Conservation (phyloP, 2,113 vertebrate genomes). For the Corythornis vintsioides region DNA sequence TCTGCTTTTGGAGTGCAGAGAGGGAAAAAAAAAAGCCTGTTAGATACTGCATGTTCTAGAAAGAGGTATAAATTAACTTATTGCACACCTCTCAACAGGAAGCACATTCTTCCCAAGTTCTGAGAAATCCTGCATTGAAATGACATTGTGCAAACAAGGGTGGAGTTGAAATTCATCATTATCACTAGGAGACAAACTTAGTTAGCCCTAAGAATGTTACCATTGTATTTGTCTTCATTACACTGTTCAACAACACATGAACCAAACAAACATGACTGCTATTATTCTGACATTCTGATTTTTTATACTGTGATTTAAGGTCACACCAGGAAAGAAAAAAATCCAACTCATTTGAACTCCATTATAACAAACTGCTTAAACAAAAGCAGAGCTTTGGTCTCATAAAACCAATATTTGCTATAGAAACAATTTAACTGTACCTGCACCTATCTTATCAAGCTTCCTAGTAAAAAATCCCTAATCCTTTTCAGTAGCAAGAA, state of each 20-base stretch:
- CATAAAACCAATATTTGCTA: slow-evolving; percentile 36
- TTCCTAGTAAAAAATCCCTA: neutral
- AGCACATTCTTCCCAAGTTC: neutral
- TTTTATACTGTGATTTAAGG: slow-evolving; percentile 25
- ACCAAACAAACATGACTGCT: neutral
- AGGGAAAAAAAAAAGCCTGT: neutral
- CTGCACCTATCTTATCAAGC: neutral
- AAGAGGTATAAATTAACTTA: neutral
- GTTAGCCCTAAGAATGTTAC: neutral
- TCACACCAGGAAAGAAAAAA: slow-evolving; percentile 13
- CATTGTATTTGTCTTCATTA: neutral
- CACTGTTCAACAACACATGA: neutral
- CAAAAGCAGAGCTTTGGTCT: slow-evolving; percentile 8
- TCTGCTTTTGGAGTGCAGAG: neutral
- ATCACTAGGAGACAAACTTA: neutral
- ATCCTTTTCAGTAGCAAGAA: neutral
- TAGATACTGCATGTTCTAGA: neutral
- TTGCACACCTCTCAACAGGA: neutral
- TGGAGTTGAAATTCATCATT: neutral
- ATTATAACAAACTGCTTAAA: neutral
- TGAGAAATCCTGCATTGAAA: neutral
- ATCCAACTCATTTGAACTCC: neutral
- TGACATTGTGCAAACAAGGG: slow-evolving; percentile 28
- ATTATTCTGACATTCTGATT: slow-evolving; percentile 19
- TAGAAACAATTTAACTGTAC: neutral